Conservation (phyloP, 2,113 vertebrate species). For the Galemys pyrenaicus region DNA sequence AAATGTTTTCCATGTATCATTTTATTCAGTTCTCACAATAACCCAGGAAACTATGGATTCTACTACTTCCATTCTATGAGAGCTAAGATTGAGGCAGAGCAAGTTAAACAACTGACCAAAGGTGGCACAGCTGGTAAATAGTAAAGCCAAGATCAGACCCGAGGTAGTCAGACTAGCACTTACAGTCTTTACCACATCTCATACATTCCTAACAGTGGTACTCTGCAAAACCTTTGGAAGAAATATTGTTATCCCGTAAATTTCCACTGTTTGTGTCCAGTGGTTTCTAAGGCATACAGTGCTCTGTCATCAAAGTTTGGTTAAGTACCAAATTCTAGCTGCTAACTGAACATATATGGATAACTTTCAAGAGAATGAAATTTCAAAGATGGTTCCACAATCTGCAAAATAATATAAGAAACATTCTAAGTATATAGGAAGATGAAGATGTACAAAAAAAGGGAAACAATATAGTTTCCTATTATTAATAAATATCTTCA, state of each 20-base stretch:
- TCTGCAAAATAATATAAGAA: background rate
- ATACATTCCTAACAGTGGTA: background rate
- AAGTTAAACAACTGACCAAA: background rate
- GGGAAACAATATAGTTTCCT: background rate
- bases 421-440: background rate
- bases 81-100: constrained; percentile 5
- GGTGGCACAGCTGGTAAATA: background rate
- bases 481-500: background rate
- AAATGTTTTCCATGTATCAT: background rate
- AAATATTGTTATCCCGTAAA: background rate
- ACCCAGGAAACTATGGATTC: background rate
- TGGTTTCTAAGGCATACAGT: background rate
- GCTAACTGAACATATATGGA: background rate
- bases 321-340: background rate
- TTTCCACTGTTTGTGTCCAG: background rate
- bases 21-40: background rate
- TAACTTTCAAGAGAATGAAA: background rate
- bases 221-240: background rate
- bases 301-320: background rate
- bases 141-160: background rate
- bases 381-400: background rate
- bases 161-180: background rate
- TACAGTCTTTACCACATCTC: background rate
- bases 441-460: background rate
- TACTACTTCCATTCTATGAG: background rate